Conservation (phyloP, 1,140 invertebrate species). For the Melanaphis sacchari region DNA sequence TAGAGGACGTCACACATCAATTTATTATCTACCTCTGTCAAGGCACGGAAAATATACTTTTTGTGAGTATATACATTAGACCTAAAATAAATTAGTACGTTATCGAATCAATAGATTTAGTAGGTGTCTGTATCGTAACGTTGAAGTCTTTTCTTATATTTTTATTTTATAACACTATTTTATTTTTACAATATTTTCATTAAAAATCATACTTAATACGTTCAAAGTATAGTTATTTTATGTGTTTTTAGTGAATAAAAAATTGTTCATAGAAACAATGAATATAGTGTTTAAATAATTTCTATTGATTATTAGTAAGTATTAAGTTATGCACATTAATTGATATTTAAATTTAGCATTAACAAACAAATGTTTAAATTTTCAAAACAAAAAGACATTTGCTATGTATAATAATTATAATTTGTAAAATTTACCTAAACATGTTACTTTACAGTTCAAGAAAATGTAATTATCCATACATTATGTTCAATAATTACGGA, state of each 20-base stretch:
- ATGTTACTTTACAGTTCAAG: not conserved
- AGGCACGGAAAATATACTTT: not conserved
- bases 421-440: not conserved
- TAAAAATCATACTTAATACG: not conserved
- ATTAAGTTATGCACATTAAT: not conserved
- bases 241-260: not conserved
- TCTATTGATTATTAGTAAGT: not conserved
- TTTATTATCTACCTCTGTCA: not conserved
- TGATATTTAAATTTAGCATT: not conserved
- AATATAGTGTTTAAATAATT: not conserved
- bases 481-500: not conserved
- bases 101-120: not conserved
- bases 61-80: not conserved
- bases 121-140: not conserved
- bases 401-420: not conserved
- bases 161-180: not conserved
- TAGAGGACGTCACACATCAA: not conserved
- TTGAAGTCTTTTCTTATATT: not conserved
- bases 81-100: not conserved
- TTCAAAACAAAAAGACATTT: not conserved
- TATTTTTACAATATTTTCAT: not conserved
- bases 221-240: not conserved
- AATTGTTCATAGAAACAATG: not conserved
- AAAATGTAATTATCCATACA: not conserved
- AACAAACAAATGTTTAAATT: not conserved